phyloP scores from a whole-genome alignment of 2,113 vertebrate species.

The Charina bottae region DNA sequence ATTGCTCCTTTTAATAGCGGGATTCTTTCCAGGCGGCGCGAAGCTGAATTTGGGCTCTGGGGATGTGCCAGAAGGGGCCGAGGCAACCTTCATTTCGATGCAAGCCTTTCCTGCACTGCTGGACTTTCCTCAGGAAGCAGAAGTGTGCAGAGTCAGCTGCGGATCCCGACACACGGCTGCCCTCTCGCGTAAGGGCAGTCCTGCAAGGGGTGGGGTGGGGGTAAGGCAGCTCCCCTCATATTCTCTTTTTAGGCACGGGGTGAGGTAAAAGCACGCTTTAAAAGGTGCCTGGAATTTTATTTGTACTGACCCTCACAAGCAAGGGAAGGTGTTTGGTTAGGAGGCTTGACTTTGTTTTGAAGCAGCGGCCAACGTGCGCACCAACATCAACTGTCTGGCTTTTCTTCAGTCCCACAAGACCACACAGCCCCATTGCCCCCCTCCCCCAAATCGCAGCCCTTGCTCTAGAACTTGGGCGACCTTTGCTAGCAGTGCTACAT shows the following conservation, averaged over 20 bases:
- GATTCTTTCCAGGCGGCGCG: rapidly evolving
- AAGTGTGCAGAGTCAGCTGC: conserved; percentile 81
- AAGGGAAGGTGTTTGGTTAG: not conserved
- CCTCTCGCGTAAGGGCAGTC: conserved; percentile 80
- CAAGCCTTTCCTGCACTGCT: conserved; percentile 91
- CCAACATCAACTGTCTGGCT: too few species aligned
- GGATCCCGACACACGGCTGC: conserved; percentile 90
- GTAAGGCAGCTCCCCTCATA: too few species aligned
- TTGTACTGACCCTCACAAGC: not conserved
- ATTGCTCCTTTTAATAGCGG: not conserved
- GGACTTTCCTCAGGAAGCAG: conserved; percentile 80
- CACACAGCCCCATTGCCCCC: too few species aligned
- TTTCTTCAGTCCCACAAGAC: too few species aligned
- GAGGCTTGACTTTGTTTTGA: not conserved
- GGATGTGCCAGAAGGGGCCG: rapidly evolving
- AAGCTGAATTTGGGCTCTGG: rapidly evolving
- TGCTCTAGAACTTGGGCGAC: not conserved
- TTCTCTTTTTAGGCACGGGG: too few species aligned
- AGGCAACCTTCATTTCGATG: conserved; percentile 80
- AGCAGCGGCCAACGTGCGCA: too few species aligned
- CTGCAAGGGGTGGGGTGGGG: too few species aligned
- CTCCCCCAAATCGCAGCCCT: not conserved
- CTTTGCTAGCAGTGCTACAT: not conserved
- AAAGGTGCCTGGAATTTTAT: too few species aligned
- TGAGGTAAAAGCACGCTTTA: too few species aligned